A percentile compares a stretch with the other conserved stretches of the same genome.
Conservation (phyloP, 2,113 vertebrate genomes). For the Lontra canadensis region DNA sequence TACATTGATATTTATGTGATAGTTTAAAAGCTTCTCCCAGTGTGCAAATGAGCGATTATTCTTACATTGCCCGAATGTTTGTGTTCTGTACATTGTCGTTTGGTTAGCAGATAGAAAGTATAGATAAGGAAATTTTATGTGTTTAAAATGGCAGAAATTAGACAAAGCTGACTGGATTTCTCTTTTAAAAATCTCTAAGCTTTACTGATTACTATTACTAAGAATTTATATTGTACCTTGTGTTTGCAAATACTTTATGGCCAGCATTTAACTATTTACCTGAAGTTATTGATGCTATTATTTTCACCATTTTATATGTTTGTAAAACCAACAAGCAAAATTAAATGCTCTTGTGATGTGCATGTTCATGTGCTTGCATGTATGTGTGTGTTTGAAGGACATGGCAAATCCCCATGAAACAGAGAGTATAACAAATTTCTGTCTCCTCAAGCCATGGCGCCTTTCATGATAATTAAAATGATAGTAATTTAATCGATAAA, state of each 20-base stretch:
- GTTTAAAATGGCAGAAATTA: conserved; percentile 44
- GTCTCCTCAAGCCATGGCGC: not conserved
- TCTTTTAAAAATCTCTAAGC: not conserved
- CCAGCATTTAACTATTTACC: conserved; percentile 50
- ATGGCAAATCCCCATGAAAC: not conserved
- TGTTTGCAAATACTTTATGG: conserved; percentile 54
- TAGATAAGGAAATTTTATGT: not conserved
- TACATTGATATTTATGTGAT: not conserved
- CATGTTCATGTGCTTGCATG: fast-evolving
- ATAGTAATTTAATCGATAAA: not conserved
- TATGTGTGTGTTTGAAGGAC: not conserved
- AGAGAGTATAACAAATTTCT: not conserved
- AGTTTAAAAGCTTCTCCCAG: not conserved
- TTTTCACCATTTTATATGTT: conserved; percentile 25
- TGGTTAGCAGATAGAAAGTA: not conserved
- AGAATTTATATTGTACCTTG: conserved; percentile 32
- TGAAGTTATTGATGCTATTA: conserved; percentile 27
- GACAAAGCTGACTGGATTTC: not conserved
- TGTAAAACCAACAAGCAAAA: not conserved
- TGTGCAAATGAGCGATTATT: not conserved
- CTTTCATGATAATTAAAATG: not conserved
- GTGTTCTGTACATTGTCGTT: not conserved
- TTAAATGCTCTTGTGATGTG: not conserved
- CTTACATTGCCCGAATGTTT: conserved; percentile 16
- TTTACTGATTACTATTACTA: conserved; percentile 67